These are phyloP conservation scores for Orchesella cincta DNA, from an alignment of 1,140 invertebrate genomes.

Conservation along the genomic window DNA sequence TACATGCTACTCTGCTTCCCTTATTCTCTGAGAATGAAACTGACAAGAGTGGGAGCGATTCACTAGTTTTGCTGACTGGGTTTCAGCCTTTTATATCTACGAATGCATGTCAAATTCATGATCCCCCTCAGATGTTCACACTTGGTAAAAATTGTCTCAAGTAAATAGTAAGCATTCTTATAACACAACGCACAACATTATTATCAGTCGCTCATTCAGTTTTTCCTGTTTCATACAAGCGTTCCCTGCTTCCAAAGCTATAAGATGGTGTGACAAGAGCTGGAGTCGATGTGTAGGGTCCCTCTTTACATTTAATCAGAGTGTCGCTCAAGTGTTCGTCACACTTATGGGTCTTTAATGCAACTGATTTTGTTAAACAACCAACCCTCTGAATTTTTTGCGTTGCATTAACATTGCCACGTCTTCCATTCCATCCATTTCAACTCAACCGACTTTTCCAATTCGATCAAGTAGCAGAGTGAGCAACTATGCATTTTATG, in stretches of 20 bases:
- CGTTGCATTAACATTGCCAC: not conserved
- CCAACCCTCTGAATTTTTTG: not conserved
- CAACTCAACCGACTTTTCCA: too few relatives aligned
- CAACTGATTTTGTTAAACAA: constrained; percentile 4
- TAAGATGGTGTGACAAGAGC: not conserved
- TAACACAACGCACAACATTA: not conserved
- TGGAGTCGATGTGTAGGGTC: not conserved
- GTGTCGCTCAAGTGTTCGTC: constrained; percentile 22
- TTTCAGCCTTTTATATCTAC: not conserved
- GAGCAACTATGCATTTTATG: too few relatives aligned
- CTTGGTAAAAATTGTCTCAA: not conserved
- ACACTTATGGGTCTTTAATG: constrained; percentile 24
- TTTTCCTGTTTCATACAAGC: not conserved
- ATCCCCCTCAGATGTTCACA: not conserved
- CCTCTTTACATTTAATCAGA: not conserved
- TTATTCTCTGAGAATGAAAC: too few relatives aligned
- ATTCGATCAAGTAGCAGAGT: too few relatives aligned
- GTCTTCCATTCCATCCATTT: not conserved
- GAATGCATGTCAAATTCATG: not conserved
- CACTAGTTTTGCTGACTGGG: not conserved
- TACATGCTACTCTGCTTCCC: too few relatives aligned
- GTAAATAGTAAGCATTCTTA: not conserved
- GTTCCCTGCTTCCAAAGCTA: not conserved
- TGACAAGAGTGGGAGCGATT: not conserved
- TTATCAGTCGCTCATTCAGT: not conserved